Evolutionary conservation across 2,113 vertebrate species (phyloP).

Genomic region (Corythornis cristatus): DNA sequence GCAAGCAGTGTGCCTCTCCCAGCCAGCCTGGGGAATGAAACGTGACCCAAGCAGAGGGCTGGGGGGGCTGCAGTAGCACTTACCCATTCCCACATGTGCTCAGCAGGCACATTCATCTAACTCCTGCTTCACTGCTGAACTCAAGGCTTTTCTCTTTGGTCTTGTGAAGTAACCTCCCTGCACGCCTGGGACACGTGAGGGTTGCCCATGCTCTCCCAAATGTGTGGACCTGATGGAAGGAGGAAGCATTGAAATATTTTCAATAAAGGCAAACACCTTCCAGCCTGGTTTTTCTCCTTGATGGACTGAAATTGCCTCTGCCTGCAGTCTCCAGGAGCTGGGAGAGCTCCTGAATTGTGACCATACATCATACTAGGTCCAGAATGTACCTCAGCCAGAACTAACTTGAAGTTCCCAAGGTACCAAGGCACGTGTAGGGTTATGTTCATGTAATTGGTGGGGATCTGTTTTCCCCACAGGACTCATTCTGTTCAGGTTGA

Average conservation of each 20-base stretch:
- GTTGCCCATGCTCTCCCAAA: neutral
- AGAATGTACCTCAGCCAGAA: constrained; percentile 34
- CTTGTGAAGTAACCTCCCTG: neutral
- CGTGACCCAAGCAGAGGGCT: neutral
- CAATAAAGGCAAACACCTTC: neutral
- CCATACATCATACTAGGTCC: neutral
- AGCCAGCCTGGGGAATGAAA: constrained; percentile 59
- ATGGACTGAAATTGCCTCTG: neutral
- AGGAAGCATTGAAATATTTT: neutral
- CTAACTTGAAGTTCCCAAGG: constrained; percentile 38
- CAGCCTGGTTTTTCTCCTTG: neutral
- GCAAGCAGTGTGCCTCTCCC: neutral
- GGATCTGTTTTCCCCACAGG: neutral
- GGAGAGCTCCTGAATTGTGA: constrained; percentile 19
- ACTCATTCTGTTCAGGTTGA: neutral
- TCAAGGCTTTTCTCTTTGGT: constrained; percentile 4
- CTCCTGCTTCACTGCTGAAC: constrained; percentile 50
- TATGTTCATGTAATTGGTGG: neutral
- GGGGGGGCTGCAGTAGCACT: constrained; percentile 31
- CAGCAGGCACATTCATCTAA: constrained; percentile 58
- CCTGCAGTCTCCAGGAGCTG: neutral
- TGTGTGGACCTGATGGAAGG: constrained; percentile 19
- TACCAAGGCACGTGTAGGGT: neutral
- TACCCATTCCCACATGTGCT: constrained; percentile 35
- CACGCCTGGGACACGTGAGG: neutral